Percentiles rank a stretch among this genome's conserved stretches.
phyloP scores from a whole-genome alignment of 2,888 invertebrate species.

The Lottia gigantea region DNA sequence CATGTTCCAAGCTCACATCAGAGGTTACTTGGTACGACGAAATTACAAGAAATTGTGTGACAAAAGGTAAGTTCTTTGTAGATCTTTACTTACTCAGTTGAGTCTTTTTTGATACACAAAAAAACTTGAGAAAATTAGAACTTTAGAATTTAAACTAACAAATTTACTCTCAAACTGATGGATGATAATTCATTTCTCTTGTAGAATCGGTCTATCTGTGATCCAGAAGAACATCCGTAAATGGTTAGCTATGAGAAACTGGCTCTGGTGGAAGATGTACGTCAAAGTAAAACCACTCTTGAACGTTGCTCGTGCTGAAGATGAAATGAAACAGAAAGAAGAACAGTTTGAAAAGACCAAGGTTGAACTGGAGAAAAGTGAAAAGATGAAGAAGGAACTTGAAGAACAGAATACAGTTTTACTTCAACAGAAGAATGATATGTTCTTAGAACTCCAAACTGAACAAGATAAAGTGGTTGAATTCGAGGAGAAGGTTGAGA shows the following conservation, averaged over 20 bases:
- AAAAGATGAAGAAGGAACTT: slow-evolving; percentile 95
- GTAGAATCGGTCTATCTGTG: slow-evolving; percentile 90
- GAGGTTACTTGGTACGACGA: slow-evolving; percentile 78
- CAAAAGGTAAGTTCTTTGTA: slow-evolving; percentile 79
- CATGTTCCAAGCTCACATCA: slow-evolving; percentile 89
- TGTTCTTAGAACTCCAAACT: slow-evolving; percentile 88
- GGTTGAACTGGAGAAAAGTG: slow-evolving; percentile 93
- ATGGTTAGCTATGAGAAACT: slow-evolving; percentile 98
- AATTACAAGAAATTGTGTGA: slow-evolving; percentile 98
- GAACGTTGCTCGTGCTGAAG: slow-evolving; percentile 98
- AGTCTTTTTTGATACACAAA: too few species aligned
- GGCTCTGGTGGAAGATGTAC: slow-evolving; percentile 99
- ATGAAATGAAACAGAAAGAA: slow-evolving; percentile 95
- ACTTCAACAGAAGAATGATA: slow-evolving; percentile 91
- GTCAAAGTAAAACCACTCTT: slow-evolving; percentile 82
- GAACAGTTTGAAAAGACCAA: slow-evolving; percentile 96
- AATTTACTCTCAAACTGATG: too few species aligned
- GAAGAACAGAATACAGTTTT: slow-evolving; percentile 93
- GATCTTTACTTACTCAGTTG: too few species aligned
- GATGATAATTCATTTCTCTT: slow-evolving; percentile 34
- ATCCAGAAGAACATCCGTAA: slow-evolving; percentile 99
- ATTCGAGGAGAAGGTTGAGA: slow-evolving; percentile 91
- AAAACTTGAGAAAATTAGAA: too few species aligned
- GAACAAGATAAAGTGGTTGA: slow-evolving; percentile 91
- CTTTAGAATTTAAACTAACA: too few species aligned